These are phyloP conservation scores for Machimus rusticus DNA, from an alignment of 2,888 invertebrate species.

Conservation along the genomic window DNA sequence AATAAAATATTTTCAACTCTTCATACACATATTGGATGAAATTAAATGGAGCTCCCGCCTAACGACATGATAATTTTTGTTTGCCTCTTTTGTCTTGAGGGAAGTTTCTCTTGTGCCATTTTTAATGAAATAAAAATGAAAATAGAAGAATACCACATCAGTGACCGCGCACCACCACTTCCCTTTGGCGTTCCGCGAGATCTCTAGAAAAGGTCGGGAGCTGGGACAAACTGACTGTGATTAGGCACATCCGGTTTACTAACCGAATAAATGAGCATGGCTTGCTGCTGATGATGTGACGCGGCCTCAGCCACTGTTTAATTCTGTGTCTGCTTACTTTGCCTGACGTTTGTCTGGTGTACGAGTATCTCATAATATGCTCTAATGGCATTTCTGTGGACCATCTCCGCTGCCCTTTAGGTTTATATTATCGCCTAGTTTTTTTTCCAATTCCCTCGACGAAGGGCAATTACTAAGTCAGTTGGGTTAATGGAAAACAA, in stretches of 20 bases:
- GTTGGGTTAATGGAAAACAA: neutral
- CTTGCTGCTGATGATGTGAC: constrained; percentile 8
- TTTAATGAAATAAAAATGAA: constrained; percentile 17
- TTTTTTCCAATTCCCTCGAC: neutral
- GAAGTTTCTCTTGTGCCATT: neutral
- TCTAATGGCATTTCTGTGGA: neutral
- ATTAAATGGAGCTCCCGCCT: no score
- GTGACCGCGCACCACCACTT: neutral
- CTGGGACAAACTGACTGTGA: constrained; percentile 62
- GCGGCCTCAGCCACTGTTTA: neutral
- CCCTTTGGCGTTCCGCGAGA: neutral
- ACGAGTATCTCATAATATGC: constrained; percentile 2
- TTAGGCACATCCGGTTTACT: constrained; percentile 63
- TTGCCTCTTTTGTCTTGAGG: neutral
- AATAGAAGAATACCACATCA: constrained; percentile 7
- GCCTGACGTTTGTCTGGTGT: neutral
- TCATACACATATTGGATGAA: no score
- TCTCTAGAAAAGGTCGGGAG: constrained; percentile 31
- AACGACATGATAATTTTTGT: neutral
- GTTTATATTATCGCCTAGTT: neutral
- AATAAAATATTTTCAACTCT: no score
- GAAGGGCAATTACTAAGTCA: neutral
- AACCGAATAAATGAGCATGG: constrained; percentile 55
- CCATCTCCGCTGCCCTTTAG: neutral
- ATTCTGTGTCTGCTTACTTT: neutral